phyloP scores from a whole-genome alignment of 2,113 vertebrate species.

The Galemys pyrenaicus region DNA sequence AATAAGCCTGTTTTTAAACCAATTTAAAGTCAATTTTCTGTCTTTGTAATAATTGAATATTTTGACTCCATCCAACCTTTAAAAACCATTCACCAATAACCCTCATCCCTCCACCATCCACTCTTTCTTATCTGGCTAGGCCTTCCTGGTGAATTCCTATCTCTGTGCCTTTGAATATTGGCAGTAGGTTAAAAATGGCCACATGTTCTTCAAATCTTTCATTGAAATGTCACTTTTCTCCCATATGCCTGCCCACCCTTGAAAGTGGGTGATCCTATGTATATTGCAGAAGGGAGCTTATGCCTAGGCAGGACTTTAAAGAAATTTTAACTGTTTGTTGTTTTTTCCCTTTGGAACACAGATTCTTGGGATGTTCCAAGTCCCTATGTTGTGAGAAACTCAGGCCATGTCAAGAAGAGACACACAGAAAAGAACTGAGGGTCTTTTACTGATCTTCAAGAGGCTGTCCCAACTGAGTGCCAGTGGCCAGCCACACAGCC shows the following conservation, averaged over 20 bases:
- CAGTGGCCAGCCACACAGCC: background rate
- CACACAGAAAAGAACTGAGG: background rate
- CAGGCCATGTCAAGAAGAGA: fast-evolving
- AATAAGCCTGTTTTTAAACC: background rate
- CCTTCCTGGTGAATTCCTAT: background rate
- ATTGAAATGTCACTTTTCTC: background rate
- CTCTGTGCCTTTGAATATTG: background rate
- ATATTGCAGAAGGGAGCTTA: background rate
- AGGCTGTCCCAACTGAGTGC: background rate
- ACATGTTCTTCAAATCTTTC: background rate
- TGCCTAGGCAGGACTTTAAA: background rate
- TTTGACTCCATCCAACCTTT: background rate
- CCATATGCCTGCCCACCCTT: fast-evolving
- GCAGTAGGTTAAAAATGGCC: background rate
- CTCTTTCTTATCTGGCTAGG: background rate
- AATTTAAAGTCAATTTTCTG: background rate
- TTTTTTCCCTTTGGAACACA: background rate
- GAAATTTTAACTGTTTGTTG: background rate
- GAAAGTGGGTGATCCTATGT: background rate
- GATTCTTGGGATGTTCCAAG: background rate
- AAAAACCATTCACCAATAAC: background rate
- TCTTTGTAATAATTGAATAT: background rate
- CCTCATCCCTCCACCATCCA: background rate
- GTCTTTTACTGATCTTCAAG: fast-evolving
- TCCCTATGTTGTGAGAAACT: background rate